These are phyloP conservation scores for Drosophila melanica DNA, from an alignment of 1,140 invertebrate species.

Conservation along the genomic window DNA sequence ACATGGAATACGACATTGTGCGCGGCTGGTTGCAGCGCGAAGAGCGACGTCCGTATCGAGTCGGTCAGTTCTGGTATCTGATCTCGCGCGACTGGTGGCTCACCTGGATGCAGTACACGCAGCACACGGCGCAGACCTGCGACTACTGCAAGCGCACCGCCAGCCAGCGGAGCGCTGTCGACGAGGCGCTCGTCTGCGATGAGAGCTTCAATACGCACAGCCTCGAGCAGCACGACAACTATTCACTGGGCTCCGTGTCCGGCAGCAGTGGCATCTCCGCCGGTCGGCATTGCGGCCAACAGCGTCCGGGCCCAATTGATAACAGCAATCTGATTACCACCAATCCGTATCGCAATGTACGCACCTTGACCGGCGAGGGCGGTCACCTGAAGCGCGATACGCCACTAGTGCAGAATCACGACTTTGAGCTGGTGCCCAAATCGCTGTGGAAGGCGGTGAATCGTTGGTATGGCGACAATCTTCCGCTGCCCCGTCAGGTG, in stretches of 20 bases:
- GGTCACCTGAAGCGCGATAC: slow-evolving; percentile 90
- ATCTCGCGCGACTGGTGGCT: slow-evolving; percentile 93
- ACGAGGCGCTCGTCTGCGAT: slow-evolving; percentile 87
- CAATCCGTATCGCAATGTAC: slow-evolving; percentile 86
- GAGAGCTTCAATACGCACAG: slow-evolving; percentile 87
- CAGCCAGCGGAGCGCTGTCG: slow-evolving; percentile 73
- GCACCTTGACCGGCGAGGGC: slow-evolving; percentile 93
- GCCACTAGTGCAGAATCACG: slow-evolving; percentile 88
- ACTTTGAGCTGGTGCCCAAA: slow-evolving; percentile 94
- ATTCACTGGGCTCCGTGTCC: slow-evolving; percentile 73
- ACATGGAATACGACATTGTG: slow-evolving; percentile 93
- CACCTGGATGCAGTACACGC: slow-evolving; percentile 90
- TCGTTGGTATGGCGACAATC: slow-evolving; percentile 93
- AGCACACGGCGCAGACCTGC: slow-evolving; percentile 76
- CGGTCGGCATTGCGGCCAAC: slow-evolving; percentile 73
- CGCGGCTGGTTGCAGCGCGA: slow-evolving; percentile 91
- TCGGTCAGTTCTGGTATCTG: slow-evolving; percentile 95
- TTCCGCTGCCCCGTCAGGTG: slow-evolving; percentile 91
- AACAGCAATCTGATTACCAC: slow-evolving; percentile 88
- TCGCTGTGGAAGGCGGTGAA: slow-evolving; percentile 93
- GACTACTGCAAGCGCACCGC: slow-evolving; percentile 73
- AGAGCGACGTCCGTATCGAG: slow-evolving; percentile 88
- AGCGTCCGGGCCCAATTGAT: slow-evolving; percentile 90
- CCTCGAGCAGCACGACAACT: slow-evolving; percentile 86
- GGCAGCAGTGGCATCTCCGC: slow-evolving; percentile 86